Evolutionary conservation across 2,113 vertebrate genomes (phyloP).

Genomic region (Nematolebias whitei): DNA sequence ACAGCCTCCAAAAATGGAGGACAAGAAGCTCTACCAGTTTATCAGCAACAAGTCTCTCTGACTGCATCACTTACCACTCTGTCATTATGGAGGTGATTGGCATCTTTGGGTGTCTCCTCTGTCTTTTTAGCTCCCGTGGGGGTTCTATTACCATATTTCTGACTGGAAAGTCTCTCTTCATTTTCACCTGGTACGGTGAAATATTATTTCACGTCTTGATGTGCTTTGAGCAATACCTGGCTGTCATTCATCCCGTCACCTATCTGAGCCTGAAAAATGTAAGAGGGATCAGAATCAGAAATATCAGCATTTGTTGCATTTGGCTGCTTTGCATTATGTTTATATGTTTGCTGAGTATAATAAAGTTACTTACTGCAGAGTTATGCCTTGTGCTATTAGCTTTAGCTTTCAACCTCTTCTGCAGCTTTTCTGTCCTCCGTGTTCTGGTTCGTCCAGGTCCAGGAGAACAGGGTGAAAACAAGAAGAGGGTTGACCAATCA

Average conservation of each 20-base stretch:
- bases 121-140: background rate
- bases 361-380: rapidly evolving
- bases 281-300: background rate
- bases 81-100: background rate
- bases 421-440: constrained; percentile 23
- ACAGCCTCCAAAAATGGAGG: background rate
- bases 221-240: constrained; percentile 3
- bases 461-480: background rate
- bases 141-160: rapidly evolving
- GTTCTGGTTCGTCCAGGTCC: constrained; percentile 22
- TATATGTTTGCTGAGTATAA: rapidly evolving
- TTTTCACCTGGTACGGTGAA: background rate
- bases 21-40: background rate
- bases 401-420: constrained; percentile 5
- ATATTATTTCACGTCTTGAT: background rate
- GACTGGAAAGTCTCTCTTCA: background rate
- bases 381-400: background rate
- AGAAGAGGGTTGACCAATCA: background rate
- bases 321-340: constrained; percentile 3
- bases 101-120: background rate
- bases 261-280: background rate
- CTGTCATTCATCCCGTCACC: background rate
- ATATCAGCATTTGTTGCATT: background rate
- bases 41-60: constrained; percentile 8
- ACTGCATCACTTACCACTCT: constrained; percentile 26